phyloP scores from a whole-genome alignment of 2,888 invertebrate genomes.

The Meandrusa payeni region DNA sequence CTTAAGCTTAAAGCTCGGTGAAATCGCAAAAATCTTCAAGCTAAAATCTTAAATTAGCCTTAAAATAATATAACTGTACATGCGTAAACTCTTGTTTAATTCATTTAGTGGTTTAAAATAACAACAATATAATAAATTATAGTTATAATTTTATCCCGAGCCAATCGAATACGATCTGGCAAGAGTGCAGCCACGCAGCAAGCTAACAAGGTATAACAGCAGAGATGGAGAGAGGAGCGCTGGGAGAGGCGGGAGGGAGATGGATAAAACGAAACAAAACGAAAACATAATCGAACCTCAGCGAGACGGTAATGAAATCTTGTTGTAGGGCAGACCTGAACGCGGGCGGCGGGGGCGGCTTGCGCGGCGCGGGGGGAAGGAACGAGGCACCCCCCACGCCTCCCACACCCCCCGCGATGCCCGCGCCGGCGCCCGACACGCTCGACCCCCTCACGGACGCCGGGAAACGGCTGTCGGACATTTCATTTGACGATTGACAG shows the following conservation, averaged over 20 bases:
- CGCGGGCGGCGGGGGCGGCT: slow-evolving; percentile 82
- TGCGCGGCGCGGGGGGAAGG: slow-evolving; percentile 73
- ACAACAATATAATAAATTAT: too few relatives aligned
- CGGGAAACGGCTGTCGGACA: slow-evolving; percentile 55
- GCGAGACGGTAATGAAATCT: slow-evolving; percentile 86
- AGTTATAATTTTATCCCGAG: too few relatives aligned
- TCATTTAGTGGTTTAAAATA: too few relatives aligned
- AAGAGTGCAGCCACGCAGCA: too few relatives aligned
- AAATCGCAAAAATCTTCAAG: too few relatives aligned
- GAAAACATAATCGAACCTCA: slow-evolving; percentile 81
- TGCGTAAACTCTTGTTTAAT: too few relatives aligned
- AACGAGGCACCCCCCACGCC: slow-evolving; percentile 55
- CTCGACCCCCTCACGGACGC: slow-evolving; percentile 39
- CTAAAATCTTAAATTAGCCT: too few relatives aligned
- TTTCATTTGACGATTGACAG: too few relatives aligned
- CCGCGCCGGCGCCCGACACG: slow-evolving; percentile 46
- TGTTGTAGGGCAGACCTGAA: slow-evolving; percentile 84
- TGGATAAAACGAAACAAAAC: slow-evolving; percentile 38
- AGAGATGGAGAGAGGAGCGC: not conserved
- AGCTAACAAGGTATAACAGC: not conserved
- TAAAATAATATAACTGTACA: too few relatives aligned
- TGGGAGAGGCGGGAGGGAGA: too few relatives aligned
- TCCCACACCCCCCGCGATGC: slow-evolving; percentile 35
- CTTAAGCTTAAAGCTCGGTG: too few relatives aligned
- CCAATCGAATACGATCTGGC: too few relatives aligned